Conservation (phyloP, 1,140 invertebrate genomes). For the Drosophila ananassae region DNA sequence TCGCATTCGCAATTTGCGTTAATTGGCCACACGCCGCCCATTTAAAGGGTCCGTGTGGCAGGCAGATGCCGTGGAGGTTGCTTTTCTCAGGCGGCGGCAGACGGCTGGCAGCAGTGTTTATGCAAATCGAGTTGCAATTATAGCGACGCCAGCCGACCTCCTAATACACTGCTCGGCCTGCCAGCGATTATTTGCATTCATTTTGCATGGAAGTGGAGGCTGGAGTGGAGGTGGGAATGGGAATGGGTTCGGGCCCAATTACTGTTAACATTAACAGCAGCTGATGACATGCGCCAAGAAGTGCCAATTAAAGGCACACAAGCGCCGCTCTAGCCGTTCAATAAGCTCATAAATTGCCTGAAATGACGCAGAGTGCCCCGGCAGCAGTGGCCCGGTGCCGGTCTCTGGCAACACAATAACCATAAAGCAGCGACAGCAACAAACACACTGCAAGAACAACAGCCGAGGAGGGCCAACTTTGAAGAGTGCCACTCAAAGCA, state of each 20-base stretch:
- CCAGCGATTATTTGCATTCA: constrained; percentile 40
- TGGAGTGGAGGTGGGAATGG: not conserved
- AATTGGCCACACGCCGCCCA: constrained; percentile 71
- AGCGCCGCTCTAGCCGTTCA: constrained; percentile 19
- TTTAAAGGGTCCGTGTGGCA: constrained; percentile 38
- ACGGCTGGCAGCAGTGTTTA: constrained; percentile 55
- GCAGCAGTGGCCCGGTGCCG: constrained; percentile 27
- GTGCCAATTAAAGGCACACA: constrained; percentile 69
- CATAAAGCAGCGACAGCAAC: constrained; percentile 57
- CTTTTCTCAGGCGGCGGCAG: constrained; percentile 29
- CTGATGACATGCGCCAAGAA: constrained; percentile 52
- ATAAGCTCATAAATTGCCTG: constrained; percentile 76
- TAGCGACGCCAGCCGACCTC: constrained; percentile 34
- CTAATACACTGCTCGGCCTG: constrained; percentile 19
- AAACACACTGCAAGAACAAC: constrained; percentile 15
- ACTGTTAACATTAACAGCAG: constrained; percentile 39
- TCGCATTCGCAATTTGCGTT: constrained; percentile 62
- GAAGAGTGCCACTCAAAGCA: constrained; percentile 68
- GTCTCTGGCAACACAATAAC: constrained; percentile 62
- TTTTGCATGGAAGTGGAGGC: constrained; percentile 11
- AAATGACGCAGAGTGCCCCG: constrained; percentile 59
- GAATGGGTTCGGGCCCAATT: not conserved
- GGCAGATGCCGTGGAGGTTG: constrained; percentile 40
- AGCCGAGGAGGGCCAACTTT: constrained; percentile 34
- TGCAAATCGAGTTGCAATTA: constrained; percentile 75